A percentile compares a stretch with the other conserved stretches of the same genome.
These are phyloP conservation scores for Synaphobranchus kaupii DNA, from an alignment of 2,797 vertebrate genomes.

Conservation along the genomic window DNA sequence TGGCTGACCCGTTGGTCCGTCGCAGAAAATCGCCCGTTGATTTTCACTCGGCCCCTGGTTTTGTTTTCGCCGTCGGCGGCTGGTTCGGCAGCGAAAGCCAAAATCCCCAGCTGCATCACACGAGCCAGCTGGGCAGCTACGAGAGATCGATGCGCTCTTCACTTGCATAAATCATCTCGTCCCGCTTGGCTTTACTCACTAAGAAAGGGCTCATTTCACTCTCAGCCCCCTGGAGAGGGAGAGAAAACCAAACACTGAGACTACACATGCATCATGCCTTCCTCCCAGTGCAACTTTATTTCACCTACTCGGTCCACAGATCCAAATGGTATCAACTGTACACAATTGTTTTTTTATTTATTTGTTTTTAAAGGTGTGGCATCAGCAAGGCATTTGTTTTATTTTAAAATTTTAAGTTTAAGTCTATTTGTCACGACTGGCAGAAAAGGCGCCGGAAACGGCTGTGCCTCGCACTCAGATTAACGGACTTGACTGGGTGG, in stretches of 20 bases:
- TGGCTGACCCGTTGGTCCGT: neutral
- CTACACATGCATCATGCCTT: neutral
- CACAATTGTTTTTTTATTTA: neutral
- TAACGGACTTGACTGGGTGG: neutral
- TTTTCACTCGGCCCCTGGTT: neutral
- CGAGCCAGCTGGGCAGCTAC: neutral
- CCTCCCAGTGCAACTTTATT: neutral
- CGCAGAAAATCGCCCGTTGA: neutral
- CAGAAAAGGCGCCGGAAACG: neutral
- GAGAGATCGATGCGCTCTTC: constrained; percentile 14
- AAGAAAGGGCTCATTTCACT: neutral
- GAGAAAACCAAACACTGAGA: neutral
- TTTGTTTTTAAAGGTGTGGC: neutral
- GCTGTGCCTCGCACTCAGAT: neutral
- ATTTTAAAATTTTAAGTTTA: neutral
- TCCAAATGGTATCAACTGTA: neutral
- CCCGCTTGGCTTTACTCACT: neutral
- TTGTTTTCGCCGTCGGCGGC: neutral
- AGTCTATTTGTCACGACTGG: neutral
- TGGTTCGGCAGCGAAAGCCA: neutral
- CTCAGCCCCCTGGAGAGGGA: neutral
- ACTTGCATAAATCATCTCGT: neutral
- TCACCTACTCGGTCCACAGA: neutral
- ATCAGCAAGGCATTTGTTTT: neutral
- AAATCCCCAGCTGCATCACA: neutral